Base-by-base conservation (phyloP, 2,113 vertebrate species). In the Morone saxatilis region DNA sequence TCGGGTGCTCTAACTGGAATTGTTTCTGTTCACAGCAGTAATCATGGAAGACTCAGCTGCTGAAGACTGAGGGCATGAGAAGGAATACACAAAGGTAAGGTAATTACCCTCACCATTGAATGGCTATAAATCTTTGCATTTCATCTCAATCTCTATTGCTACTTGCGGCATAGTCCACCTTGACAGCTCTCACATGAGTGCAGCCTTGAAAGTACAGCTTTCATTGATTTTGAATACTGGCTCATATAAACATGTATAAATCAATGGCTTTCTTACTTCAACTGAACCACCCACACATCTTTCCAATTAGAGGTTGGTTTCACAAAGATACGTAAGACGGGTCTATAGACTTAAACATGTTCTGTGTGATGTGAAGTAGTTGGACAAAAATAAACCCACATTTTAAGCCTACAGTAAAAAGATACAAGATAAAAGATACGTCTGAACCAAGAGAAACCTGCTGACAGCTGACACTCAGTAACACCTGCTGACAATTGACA, bases 1-100 rank as follows among this genome's bases (percentile, higher is more conserved):
- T 56, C 1, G 22, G 25, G 4, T 20, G 25, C 48, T 76, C 61
- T 62, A 54, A 78, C 41, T 43, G 3, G 4, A 5, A 0, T 70
- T 86, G 12, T 85, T 74, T 89, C n/a, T 77, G 12, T 82, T 83
- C 59, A 71, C 88, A 88, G 80, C n/a, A 13, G 40, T 22, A 4
- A 40, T 22, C n/a, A 9, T 11, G 62, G 68, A 66, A 6, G 50
- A 43, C n/a, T 51, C 17, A 2, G 20, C 47, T 22, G 38, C 40
- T 50, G 36, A 70, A 66, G 45, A 38, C 19, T n/a, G 40, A 67
- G 16, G 47, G 14, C 45, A 50, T 40, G 5, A 16, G 71, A 12
- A 38, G 6, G 16, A 7, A 48, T 22, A 40, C 13, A 50, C 1
- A 36, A 54, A 86, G 72, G 85, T 89, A 75, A 80, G 63, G 40